A percentile compares a stretch with the other conserved stretches of the same genome.
Evolutionary conservation across 1,140 invertebrate species (phyloP).

Genomic region (Stegodyphus mimosarum): DNA sequence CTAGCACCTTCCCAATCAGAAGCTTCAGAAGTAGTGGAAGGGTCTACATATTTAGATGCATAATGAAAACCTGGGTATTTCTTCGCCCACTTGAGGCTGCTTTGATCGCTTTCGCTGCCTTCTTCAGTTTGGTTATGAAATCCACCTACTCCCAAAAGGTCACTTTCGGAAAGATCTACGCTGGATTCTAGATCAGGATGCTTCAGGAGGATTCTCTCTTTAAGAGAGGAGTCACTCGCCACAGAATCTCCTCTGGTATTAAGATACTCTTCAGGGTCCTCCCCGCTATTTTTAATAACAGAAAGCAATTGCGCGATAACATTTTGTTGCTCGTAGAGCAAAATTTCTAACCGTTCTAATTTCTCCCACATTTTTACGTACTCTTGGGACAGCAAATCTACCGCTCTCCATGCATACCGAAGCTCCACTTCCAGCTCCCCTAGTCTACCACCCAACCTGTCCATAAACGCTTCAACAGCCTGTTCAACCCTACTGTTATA

Average conservation of each 20-base stretch:
- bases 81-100: constrained; percentile 6
- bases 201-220: constrained; percentile 26
- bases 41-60: constrained; percentile 26
- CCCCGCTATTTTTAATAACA: constrained; percentile 48
- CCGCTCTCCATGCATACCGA: constrained; percentile 89
- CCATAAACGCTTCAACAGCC: constrained; percentile 75
- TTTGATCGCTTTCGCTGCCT: not conserved
- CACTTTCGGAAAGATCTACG: constrained; percentile 40
- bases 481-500: constrained; percentile 57
- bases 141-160: constrained; percentile 10
- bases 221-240: constrained; percentile 16
- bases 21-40: constrained; percentile 17
- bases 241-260: constrained; percentile 5
- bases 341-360: constrained; percentile 88
- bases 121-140: not conserved
- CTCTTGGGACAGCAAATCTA: constrained; percentile 89
- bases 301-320: constrained; percentile 88
- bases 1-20: constrained; percentile 41
- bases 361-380: constrained; percentile 95
- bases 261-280: constrained; percentile 38
- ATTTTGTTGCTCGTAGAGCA: constrained; percentile 88
- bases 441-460: constrained; percentile 83
- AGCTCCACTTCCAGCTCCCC: constrained; percentile 87
- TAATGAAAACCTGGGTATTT: constrained; percentile 14
- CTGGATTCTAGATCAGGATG: constrained; percentile 19